phyloP scores from a whole-genome alignment of 2,797 vertebrate genomes.

The Gallinago stenura region DNA sequence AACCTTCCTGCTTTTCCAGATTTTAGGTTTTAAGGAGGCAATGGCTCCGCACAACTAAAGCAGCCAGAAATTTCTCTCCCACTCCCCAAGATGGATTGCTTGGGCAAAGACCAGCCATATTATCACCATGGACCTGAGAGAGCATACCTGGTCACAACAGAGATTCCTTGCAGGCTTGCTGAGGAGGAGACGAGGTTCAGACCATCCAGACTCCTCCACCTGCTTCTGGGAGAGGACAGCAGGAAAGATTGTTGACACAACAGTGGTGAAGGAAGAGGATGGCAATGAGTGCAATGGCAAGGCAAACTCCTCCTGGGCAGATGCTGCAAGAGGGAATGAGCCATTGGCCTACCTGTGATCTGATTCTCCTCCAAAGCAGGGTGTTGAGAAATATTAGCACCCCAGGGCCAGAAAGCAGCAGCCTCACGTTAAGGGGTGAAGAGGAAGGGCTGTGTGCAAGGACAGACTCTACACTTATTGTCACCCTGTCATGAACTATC shows the following conservation, averaged over 20 bases:
- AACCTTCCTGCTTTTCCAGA: not conserved
- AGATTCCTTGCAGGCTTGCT: not conserved
- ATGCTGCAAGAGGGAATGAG: not conserved
- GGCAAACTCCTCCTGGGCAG: not conserved
- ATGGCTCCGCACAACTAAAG: not conserved
- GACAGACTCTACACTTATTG: not conserved
- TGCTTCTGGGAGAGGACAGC: not conserved
- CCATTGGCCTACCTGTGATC: not conserved
- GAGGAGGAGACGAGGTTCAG: not conserved
- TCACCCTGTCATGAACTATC: not conserved
- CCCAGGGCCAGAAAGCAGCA: not conserved
- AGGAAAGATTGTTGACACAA: not conserved
- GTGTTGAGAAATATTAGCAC: not conserved
- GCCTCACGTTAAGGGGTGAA: not conserved
- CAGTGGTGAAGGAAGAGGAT: not conserved
- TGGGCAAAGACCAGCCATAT: not conserved
- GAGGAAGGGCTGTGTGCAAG: not conserved
- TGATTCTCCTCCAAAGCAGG: not conserved
- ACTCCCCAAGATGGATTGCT: not conserved
- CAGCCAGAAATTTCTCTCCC: not conserved
- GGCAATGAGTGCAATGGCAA: not conserved
- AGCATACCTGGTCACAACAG: not conserved
- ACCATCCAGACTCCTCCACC: not conserved
- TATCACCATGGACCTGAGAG: not conserved
- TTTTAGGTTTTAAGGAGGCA: not conserved